Base-by-base conservation (phyloP, 2,113 vertebrate species). In the Eulemur macaco region DNA sequence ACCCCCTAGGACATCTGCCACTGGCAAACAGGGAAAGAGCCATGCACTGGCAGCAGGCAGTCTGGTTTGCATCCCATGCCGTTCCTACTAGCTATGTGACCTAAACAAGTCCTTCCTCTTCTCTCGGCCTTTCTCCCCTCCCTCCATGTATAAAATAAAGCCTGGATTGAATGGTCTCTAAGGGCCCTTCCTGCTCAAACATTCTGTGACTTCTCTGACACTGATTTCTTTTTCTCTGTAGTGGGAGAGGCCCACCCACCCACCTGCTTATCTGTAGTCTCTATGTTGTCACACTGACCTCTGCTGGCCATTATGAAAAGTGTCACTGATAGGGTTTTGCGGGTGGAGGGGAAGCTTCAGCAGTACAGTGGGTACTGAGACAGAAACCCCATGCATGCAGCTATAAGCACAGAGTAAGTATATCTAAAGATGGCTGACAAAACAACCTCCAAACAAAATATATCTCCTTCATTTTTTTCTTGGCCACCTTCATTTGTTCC, bases 221-320 rank as follows among this genome's bases (percentile, higher is more conserved):
- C 63, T 12, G 76, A 97, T 96, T 97, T 96, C 90, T 96, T 83
- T 95, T 95, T 97, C 94, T 89, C 80, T 93, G 91, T 85, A 58
- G 74, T 60, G 85, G n/a, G 58, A 88, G 80, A 96, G 91, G 78
- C 69, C 91, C 93, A 86, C 91, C 86, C 66, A 96, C 54, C 82
- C 89, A 95, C 89, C 93, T 97, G 97, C 77, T 95, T 93, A 37
- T 86, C 82, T 80, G 78, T 74, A 91, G 37, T n/a, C 34, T 20
- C 56, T 86, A 5, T 96, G 96, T 94, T 95, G 92, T 97, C 84
- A 90, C 54, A 97, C 87, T 98, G 97, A 20, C 96, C 96, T 97
- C 95, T 97, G 76, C 96, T 96, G 97, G 85, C n/a, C 50, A 90
- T 84, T 89, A 5, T 64, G 69, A 97, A 81, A 97, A 97, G 27